phyloP scores from a whole-genome alignment of 2,113 vertebrate genomes.

The Dicaeum eximium region DNA sequence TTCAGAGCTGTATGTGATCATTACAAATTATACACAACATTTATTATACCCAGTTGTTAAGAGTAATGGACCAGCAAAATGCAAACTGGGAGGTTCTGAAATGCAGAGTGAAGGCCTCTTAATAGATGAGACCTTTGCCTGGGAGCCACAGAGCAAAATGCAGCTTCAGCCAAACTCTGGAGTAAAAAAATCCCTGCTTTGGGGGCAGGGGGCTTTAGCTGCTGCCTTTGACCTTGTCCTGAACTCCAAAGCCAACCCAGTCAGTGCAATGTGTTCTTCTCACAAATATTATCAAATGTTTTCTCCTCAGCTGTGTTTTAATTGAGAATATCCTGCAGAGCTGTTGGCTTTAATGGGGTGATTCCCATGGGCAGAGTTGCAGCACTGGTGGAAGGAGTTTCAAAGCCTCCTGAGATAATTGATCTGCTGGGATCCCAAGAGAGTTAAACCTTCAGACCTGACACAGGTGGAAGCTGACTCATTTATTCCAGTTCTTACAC shows the following conservation, averaged over 20 bases:
- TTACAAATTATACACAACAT: background rate
- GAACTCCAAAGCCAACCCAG: background rate
- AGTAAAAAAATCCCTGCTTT: background rate
- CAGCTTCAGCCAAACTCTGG: background rate
- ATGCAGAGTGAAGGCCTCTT: background rate
- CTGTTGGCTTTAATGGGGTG: background rate
- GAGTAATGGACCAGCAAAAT: background rate
- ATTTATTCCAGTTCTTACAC: background rate
- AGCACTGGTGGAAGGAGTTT: background rate
- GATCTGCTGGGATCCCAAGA: background rate
- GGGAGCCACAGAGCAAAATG: background rate
- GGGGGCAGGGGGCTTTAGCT: background rate
- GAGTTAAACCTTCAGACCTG: background rate
- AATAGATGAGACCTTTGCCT: background rate
- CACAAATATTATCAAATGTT: background rate
- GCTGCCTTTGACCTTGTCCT: background rate
- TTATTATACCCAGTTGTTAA: background rate
- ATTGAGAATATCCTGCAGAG: background rate
- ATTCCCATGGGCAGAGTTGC: background rate
- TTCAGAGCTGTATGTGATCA: background rate
- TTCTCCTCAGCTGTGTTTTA: background rate
- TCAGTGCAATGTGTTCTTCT: background rate
- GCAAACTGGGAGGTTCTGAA: background rate
- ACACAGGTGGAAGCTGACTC: background rate
- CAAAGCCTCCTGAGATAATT: conserved; percentile 8